A percentile compares a stretch with the other conserved stretches of the same genome.
These are phyloP conservation scores for Lithobates pipiens DNA, from an alignment of 2,797 vertebrate species.

Conservation along the genomic window DNA sequence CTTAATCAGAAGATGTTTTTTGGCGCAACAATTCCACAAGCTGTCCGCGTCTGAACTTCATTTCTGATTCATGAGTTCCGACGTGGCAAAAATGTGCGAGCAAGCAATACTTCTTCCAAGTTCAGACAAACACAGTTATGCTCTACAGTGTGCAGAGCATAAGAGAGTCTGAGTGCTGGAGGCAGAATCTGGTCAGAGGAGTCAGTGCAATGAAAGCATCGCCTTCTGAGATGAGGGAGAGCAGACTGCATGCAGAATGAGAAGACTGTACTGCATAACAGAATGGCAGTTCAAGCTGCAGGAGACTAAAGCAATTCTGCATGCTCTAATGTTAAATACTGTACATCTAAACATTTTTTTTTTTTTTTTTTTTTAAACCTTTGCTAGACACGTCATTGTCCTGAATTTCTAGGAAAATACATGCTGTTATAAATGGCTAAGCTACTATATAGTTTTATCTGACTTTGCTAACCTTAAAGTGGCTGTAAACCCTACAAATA, in stretches of 20 bases:
- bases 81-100: not conserved
- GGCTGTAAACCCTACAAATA: too few relatives aligned
- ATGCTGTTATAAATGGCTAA: too few relatives aligned
- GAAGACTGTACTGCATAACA: not conserved
- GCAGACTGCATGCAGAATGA: constrained; percentile 10
- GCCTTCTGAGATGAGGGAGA: constrained; percentile 12
- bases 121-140: not conserved
- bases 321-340: too few relatives aligned
- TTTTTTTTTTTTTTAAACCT: too few relatives aligned
- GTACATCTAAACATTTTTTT: too few relatives aligned
- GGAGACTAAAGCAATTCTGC: not conserved
- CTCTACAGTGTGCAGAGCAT: not conserved
- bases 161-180: not conserved
- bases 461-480: too few relatives aligned
- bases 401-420: too few relatives aligned
- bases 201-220: not conserved
- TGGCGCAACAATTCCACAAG: not conserved
- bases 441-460: too few relatives aligned
- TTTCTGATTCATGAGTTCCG: not conserved
- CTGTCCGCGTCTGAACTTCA: not conserved
- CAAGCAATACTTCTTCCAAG: not conserved
- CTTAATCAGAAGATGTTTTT: not conserved
- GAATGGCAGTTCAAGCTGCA: not conserved
- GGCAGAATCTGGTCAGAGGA: not conserved
- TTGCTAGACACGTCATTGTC: too few relatives aligned